phyloP scores from a whole-genome alignment of 92 coral and sea anemone species.

The Umimayanthus kanabou region DNA sequence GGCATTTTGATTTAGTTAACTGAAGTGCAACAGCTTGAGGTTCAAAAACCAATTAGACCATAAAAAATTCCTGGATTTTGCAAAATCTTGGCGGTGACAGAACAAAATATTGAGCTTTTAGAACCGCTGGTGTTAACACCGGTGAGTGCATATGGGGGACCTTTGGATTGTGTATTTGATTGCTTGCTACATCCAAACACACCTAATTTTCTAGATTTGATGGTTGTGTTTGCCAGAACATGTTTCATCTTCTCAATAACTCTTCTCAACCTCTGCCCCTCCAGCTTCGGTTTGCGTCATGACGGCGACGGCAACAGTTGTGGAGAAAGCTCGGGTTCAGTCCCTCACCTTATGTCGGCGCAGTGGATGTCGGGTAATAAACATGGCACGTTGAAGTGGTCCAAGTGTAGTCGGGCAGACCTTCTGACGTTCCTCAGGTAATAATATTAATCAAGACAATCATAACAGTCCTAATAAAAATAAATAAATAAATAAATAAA shows the following conservation, averaged over 20 bases:
- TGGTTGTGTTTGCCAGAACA: not conserved
- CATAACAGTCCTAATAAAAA: not conserved
- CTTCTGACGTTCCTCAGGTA: conserved; percentile 71
- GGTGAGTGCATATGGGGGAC: not conserved
- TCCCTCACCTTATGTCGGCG: conserved; percentile 90
- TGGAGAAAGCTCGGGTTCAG: conserved; percentile 72
- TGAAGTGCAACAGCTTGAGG: no score
- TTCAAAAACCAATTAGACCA: no score
- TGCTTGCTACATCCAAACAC: not conserved
- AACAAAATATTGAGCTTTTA: no score
- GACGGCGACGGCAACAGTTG: conserved; percentile 95
- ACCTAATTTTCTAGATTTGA: no score
- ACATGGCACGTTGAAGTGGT: conserved; percentile 87
- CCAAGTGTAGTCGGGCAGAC: conserved; percentile 79
- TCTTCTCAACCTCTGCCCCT: not conserved
- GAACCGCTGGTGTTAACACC: no score
- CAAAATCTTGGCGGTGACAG: no score
- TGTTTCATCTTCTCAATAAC: not conserved
- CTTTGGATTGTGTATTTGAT: not conserved
- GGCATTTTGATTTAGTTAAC: no score
- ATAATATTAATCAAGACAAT: not conserved
- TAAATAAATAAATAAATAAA: no score
- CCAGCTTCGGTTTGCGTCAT: conserved; percentile 89
- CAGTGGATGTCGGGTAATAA: conserved; percentile 76
- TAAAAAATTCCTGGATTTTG: no score